Conservation (phyloP, 1,140 invertebrate genomes). For the Sarcophaga peregrina region DNA sequence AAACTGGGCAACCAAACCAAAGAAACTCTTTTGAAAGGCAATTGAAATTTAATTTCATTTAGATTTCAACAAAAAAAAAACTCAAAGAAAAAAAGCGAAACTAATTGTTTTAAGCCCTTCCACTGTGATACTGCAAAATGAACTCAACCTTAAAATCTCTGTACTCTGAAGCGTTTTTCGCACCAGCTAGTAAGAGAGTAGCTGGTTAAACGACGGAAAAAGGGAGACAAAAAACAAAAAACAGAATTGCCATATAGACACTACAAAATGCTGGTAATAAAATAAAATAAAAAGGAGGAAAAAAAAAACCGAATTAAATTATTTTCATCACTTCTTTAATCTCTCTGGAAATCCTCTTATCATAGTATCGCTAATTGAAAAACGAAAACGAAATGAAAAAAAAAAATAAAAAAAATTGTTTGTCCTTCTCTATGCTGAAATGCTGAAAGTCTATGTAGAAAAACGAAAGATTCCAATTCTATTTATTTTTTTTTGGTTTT, state of each 20-base stretch:
- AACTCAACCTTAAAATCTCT: slow-evolving; percentile 35
- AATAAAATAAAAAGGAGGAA: not conserved
- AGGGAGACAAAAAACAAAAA: too few species aligned
- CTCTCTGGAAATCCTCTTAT: slow-evolving; percentile 35
- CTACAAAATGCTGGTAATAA: slow-evolving; percentile 9
- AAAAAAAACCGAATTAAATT: slow-evolving; percentile 22
- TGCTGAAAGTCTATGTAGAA: not conserved
- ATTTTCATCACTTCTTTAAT: slow-evolving; percentile 38
- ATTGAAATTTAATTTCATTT: slow-evolving; percentile 18
- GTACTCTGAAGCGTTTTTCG: not conserved
- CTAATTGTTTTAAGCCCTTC: slow-evolving; percentile 33
- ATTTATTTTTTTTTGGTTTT: not conserved
- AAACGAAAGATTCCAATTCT: not conserved
- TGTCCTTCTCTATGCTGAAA: slow-evolving; percentile 5
- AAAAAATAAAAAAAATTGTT: not conserved
- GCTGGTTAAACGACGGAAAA: too few species aligned
- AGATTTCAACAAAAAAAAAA: not conserved
- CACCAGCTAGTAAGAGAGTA: too few species aligned
- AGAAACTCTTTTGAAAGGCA: not conserved
- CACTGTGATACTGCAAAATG: slow-evolving; percentile 18
- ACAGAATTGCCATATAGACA: not conserved
- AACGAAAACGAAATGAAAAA: not conserved
- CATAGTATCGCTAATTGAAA: slow-evolving; percentile 39
- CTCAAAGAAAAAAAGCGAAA: slow-evolving; percentile 7
- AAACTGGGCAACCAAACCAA: not conserved